Base-by-base conservation (phyloP, 2,888 invertebrate genomes). In the Oxytorus armatus region DNA sequence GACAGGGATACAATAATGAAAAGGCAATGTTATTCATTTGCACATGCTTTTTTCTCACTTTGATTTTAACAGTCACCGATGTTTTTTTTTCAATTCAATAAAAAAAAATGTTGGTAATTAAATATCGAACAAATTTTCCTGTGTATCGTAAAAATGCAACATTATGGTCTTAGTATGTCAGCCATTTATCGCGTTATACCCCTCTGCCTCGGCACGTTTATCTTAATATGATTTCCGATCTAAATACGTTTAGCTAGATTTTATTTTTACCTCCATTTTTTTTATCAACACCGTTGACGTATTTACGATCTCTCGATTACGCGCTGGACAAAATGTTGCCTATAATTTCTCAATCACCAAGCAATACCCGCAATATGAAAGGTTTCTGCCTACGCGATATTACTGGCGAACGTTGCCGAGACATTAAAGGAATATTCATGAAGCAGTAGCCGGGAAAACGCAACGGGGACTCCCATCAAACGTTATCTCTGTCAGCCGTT, bases 351-450 rank as follows among this genome's bases (percentile, higher is more conserved):
- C 61, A 47, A 61, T 68, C 66, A 39, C n/a, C 51, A 44, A 44
- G 8, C 61, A 36, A 53, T 7, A 55, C 29, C 14, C 3, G 42
- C 51, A 23, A 16, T 39, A 29, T 23, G 44, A 53, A 11, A 66
- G 23, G 23, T 51, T 25, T 66, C 47, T 29, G 10, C 36, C 21
- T 47, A 14, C 25, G 68, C 55, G 14, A 63, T 25, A 65, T 10
- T n/a, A 18, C 29, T 55, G 16, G 18, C 36, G 36, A 57, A 36
- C 36, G 25, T 57, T 18, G 33, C 18, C 49, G 33, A 18, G 16
- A 47, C 39, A 53, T 79, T 49, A 39, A 21, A 25, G 68, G 63
- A 79, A 79, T 79, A 79, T 79, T 79, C 78, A 79, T 69, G 74
- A 79, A 39, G 61, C 68, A 44, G 74, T 61, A 63, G 66, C 39